These are phyloP conservation scores for Stenopsyche tienmushanensis DNA, from an alignment of 1,140 invertebrate genomes.

Conservation along the genomic window DNA sequence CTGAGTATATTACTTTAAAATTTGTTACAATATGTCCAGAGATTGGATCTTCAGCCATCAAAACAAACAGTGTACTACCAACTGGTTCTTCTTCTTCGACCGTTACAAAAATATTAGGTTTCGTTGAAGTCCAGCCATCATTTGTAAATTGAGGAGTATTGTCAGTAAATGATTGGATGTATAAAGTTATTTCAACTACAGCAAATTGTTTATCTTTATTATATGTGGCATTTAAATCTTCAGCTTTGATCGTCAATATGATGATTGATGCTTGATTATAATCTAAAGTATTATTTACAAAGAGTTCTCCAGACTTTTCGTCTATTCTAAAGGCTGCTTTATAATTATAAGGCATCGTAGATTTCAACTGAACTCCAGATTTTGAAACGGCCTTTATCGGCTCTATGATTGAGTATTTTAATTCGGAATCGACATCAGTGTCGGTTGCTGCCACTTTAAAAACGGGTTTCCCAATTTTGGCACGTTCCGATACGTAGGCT, in stretches of 20 bases:
- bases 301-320: slow-evolving; percentile 67
- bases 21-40: slow-evolving; percentile 63
- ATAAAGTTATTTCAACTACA: slow-evolving; percentile 71
- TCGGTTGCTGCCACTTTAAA: slow-evolving; percentile 67
- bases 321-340: slow-evolving; percentile 72
- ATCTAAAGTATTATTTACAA: slow-evolving; percentile 68
- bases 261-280: slow-evolving; percentile 80
- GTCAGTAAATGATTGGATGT: slow-evolving; percentile 77
- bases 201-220: slow-evolving; percentile 67
- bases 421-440: slow-evolving; percentile 66
- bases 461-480: slow-evolving; percentile 64
- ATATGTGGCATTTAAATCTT: slow-evolving; percentile 69
- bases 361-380: slow-evolving; percentile 68
- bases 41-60: slow-evolving; percentile 73
- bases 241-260: slow-evolving; percentile 72
- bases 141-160: slow-evolving; percentile 77
- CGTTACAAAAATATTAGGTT: slow-evolving; percentile 65
- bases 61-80: slow-evolving; percentile 72
- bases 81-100: slow-evolving; percentile 77
- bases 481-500: slow-evolving; percentile 70
- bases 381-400: slow-evolving; percentile 72
- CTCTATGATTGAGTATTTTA: slow-evolving; percentile 69
- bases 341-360: slow-evolving; percentile 63
- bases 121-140: slow-evolving; percentile 64
- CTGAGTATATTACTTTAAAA: slow-evolving; percentile 59